These are phyloP conservation scores for Otus scops DNA, from an alignment of 2,797 vertebrate genomes.

Conservation along the genomic window DNA sequence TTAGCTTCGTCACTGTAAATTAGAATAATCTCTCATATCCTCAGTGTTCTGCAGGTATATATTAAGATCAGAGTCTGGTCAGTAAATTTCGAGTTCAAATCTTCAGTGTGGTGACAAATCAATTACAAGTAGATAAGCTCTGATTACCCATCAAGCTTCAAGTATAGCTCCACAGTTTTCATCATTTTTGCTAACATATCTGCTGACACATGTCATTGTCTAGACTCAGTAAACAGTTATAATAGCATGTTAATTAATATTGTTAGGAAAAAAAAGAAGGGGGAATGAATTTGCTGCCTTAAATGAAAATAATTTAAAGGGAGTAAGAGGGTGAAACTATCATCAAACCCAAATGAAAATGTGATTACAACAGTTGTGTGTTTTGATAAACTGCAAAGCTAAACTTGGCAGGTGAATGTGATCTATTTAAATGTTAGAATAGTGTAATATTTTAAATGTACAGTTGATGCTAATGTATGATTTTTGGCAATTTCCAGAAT, in stretches of 20 bases:
- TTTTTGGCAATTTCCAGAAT: slow-evolving; percentile 26
- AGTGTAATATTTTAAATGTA: neutral
- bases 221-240: slow-evolving; percentile 32
- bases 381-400: slow-evolving; percentile 25
- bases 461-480: slow-evolving; percentile 19
- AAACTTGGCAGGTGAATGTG: neutral
- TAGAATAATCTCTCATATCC: neutral
- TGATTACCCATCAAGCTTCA: slow-evolving; percentile 52
- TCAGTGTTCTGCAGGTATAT: neutral
- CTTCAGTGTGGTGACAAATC: slow-evolving; percentile 56
- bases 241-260: neutral
- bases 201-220: slow-evolving; percentile 5
- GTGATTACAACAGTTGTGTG: neutral
- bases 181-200: neutral
- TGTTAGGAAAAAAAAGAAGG: neutral
- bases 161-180: slow-evolving; percentile 21
- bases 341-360: slow-evolving; percentile 3
- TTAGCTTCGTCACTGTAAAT: neutral
- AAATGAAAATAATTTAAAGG: slow-evolving; percentile 32
- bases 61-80: neutral
- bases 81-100: slow-evolving; percentile 40
- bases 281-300: neutral
- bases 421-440: neutral
- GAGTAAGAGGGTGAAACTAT: neutral
- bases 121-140: slow-evolving; percentile 53